Percentiles rank a stretch among this genome's conserved stretches.
Evolutionary conservation across 2,888 invertebrate genomes (phyloP).

Genomic region (Dicycla oo): DNA sequence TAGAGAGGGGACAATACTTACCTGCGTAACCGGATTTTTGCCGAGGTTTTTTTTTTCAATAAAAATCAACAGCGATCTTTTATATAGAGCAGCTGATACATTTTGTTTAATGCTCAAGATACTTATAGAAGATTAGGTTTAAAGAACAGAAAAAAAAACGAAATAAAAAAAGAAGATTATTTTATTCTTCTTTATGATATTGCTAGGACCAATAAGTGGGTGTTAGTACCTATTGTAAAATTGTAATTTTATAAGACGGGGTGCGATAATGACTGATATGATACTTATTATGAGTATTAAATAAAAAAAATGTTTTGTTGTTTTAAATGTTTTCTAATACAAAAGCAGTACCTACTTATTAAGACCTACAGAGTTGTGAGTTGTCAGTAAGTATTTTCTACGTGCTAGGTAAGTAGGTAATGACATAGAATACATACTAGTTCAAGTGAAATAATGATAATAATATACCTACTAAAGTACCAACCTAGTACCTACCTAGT

Average conservation of each 20-base stretch:
- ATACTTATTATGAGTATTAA: too few relatives aligned
- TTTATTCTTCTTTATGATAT: too few relatives aligned
- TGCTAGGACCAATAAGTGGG: not conserved
- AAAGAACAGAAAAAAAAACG: too few relatives aligned
- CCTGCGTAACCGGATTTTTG: slow-evolving; percentile 71
- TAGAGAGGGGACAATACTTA: slow-evolving; percentile 71
- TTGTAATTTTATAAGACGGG: not conserved
- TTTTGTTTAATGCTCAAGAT: slow-evolving; percentile 19
- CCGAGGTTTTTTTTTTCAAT: slow-evolving; percentile 56
- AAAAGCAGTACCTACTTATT: not conserved
- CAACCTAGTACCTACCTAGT: too few relatives aligned
- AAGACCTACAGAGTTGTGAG: too few relatives aligned
- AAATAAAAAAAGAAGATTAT: too few relatives aligned
- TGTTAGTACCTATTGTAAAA: not conserved
- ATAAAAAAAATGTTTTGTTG: too few relatives aligned
- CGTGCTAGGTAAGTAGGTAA: too few relatives aligned
- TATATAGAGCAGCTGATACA: slow-evolving; percentile 63
- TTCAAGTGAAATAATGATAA: too few relatives aligned
- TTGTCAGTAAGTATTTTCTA: not conserved
- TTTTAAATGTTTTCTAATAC: not conserved
- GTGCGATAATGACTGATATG: not conserved
- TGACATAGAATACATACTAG: too few relatives aligned
- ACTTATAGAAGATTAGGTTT: too few relatives aligned
- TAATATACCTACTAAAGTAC: too few relatives aligned
- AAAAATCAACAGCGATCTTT: slow-evolving; percentile 63